Base-by-base conservation (phyloP, 2,113 vertebrate genomes). In the Candoia aspera region DNA sequence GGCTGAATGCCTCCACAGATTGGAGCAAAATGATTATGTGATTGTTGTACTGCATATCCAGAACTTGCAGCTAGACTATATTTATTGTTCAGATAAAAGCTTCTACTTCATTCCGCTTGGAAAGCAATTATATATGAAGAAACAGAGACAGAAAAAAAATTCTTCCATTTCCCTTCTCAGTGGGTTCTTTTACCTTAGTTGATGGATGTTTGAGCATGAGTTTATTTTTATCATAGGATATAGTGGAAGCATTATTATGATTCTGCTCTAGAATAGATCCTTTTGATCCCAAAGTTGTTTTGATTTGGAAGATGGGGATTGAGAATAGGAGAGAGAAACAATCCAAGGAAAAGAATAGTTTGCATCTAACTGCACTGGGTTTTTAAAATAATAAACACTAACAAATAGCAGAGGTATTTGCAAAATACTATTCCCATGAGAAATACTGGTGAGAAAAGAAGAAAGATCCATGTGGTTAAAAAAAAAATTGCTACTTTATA, bases 31-130 rank as follows among this genome's bases (percentile, higher is more conserved):
- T 42, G 86, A 37, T 87, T 24, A 60, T 46, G 87, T 15, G 37
- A 60, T 42, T 60, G 57, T 33, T 87, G 12, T 60, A 57, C 21
- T 8, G 17, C 23, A 60, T 24, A 46, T 42, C n/a, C 24, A 46
- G 21, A 33, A 19, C 55, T 24, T 60, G 12, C 57, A 60, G 42
- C n/a, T 21, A 59, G 24, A 57, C 94, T 54, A 91, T 86, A 94
- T 87, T 26, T 94, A 95, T 92, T 90, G 88, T 92, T 73, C 37
- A 3, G 0, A 53, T 90, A 19, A 60, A 84, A 87, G 91, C 94
- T 94, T 93, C 29, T 87, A 91, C 62, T 92, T 92, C 95, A 94
- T 93, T 89, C 92, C 0, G 94, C 88, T 64, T 54, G 3, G 55
- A 15, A 93, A 53, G 91, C 15, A 90, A 94, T 83, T 15, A 91